Conservation (phyloP, 2,888 invertebrate species). For the Yponomeuta sedellus region DNA sequence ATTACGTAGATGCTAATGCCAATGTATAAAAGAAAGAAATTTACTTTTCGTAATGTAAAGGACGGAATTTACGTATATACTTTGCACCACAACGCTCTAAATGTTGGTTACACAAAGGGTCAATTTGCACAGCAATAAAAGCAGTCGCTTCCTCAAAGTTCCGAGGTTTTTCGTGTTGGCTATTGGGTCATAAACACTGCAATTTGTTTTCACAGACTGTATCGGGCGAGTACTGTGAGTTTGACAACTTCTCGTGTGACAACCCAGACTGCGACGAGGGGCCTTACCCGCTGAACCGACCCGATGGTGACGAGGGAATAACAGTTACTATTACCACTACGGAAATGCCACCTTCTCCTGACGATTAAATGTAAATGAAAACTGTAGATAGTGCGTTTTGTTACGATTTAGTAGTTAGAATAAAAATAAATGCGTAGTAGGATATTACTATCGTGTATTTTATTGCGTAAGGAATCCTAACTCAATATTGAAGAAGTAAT, state of each 20-base stretch:
- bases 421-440: too few relatives aligned
- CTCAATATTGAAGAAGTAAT: too few relatives aligned
- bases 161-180: neutral
- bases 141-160: neutral
- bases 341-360: neutral
- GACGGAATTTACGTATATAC: too few relatives aligned
- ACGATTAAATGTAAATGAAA: neutral
- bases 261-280: constrained; percentile 62
- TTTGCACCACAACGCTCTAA: too few relatives aligned
- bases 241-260: constrained; percentile 63
- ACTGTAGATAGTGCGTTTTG: too few relatives aligned
- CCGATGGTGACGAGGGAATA: constrained; percentile 8
- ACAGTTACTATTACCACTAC: neutral
- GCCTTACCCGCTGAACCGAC: constrained; percentile 44
- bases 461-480: too few relatives aligned
- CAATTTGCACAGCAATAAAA: neutral
- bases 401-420: too few relatives aligned
- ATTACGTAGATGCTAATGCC: too few relatives aligned
- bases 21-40: too few relatives aligned
- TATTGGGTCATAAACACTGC: neutral
- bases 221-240: constrained; percentile 64
- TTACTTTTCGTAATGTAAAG: too few relatives aligned
- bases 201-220: constrained; percentile 38
- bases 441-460: too few relatives aligned
- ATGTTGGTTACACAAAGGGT: neutral